Base-by-base conservation (phyloP, 2,797 vertebrate genomes). In the Characodon lateralis region DNA sequence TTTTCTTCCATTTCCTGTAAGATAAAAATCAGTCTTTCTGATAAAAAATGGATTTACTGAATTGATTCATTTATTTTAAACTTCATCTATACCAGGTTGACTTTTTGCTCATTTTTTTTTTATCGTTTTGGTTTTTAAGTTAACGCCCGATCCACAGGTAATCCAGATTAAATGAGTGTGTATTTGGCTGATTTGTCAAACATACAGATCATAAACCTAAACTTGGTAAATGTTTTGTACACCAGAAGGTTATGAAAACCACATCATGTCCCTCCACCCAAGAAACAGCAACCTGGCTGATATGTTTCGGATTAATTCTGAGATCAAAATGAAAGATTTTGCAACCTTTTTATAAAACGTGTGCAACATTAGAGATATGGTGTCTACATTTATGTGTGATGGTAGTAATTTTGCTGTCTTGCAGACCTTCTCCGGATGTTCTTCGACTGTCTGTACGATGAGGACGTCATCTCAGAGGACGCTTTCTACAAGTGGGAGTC, bases 401-500 rank as follows among this genome's bases (percentile, higher is more conserved):
- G 0, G 28, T 20, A 13, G 6, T 72, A 22, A 71, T 7, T 82
- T 72, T 26, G 6, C 66, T 79, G 53, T 68, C 28, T 56, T 31
- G 10, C 24, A 99, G 98, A 99, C 93, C 89, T 99, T 80, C 95
- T 99, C 73, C 96, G 98, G 93, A 99, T 99, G 97, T 99, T 99
- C 93, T 99, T 99, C 43, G 98, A 99, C 87, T 99, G 97, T 94
- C 96, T 99, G 73, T 99, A 99, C 13, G 98, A 99, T 0, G 98
- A 99, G 93, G 98, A 99, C 88, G 98, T 99, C 35, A 99, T 99
- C 89, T 99, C 98, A 0, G 98, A 99, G 94, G 98, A 99, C 20
- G 98, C 98, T 80, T 99, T 99, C 95, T 99, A 98, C 95, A 97
- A 96, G 76, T 99, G 98, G 98, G 98, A 99, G 78, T 93, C 94